Evolutionary conservation across 2,888 invertebrate genomes (phyloP).

Genomic region (Athalia cordata): DNA sequence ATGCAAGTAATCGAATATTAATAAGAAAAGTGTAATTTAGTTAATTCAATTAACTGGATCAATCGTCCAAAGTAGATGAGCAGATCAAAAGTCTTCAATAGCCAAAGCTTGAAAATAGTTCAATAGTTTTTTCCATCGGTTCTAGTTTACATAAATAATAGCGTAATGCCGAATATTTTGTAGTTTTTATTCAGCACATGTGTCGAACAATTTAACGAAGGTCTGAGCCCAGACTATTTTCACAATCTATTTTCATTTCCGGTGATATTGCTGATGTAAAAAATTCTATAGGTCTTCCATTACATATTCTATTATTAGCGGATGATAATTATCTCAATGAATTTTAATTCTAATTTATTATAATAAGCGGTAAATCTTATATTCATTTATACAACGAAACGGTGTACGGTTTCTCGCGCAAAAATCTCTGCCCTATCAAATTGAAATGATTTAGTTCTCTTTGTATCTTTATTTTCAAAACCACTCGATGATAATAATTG

Average conservation of each 20-base stretch:
- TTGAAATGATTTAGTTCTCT: neutral
- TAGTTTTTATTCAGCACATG: conserved; percentile 30
- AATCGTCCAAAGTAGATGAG: conserved; percentile 44
- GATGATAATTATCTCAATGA: conserved; percentile 4
- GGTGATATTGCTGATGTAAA: neutral
- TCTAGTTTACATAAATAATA: conserved; percentile 21
- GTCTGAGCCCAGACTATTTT: neutral
- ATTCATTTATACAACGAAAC: neutral
- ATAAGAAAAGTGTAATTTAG: conserved; percentile 13
- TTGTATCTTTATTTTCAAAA: neutral
- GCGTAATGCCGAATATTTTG: conserved; percentile 24
- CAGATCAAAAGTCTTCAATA: conserved; percentile 49
- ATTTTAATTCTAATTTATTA: neutral
- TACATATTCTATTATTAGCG: neutral
- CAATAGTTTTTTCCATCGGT: conserved; percentile 22
- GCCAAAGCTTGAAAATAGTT: conserved; percentile 49
- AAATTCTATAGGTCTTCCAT: conserved; percentile 34
- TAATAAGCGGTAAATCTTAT: neutral
- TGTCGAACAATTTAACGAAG: conserved; percentile 2
- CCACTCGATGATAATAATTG: conserved; percentile 18
- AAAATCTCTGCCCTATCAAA: neutral
- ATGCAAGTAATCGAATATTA: conserved; percentile 6
- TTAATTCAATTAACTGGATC: conserved; percentile 40
- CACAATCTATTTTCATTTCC: neutral
- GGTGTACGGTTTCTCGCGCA: neutral